Base-by-base conservation (phyloP, 2,797 vertebrate genomes). In the Artibeus lituratus region DNA sequence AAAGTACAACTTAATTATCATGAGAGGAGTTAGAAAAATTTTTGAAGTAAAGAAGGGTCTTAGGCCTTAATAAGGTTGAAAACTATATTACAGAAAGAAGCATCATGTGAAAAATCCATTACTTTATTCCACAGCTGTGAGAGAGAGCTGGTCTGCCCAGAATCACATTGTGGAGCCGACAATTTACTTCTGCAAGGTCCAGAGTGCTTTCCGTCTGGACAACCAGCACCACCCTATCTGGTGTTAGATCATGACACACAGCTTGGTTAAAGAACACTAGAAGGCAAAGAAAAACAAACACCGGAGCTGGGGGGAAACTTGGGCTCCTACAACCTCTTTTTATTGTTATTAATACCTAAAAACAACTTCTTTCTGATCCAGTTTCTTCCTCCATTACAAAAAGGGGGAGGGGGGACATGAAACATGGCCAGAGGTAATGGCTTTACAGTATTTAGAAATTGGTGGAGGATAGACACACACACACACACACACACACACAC, bases 291-390 rank as follows among this genome's bases (percentile, higher is more conserved):
- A 70, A 67, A 87, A 32, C 3, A 35, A 42, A 76, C 44, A 18
- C 6, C 16, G 24, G 8, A 51, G 72, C 15, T 24, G 21, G n/a
- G 7, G n/a, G 7, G 18, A 92, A 74, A 42, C 16, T 3, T 57
- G 74, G 42, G 55, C 11, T 69, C 39, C 6, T 90, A 67, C 1
- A 37, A 93, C 10, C 32, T 84, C 67, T 91, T 83, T 92, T 55
- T 70, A 47, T n/a, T 86, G 29, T 82, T 81, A 91, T 86, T 86
- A 76, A 96, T 90, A 87, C 24, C 32, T 90, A 94, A 94, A 85
- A 59, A 32, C 12, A 92, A 81, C 47, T 92, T 81, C 21, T 59
- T 95, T 91, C 69, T 84, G 29, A 84, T 70, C 95, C 14, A 81
- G 65, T 55, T 86, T 69, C 62, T 96, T 49, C 65, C 69, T 69